phyloP scores from a whole-genome alignment of 2,113 vertebrate genomes.

The Lepisosteus osseus region DNA sequence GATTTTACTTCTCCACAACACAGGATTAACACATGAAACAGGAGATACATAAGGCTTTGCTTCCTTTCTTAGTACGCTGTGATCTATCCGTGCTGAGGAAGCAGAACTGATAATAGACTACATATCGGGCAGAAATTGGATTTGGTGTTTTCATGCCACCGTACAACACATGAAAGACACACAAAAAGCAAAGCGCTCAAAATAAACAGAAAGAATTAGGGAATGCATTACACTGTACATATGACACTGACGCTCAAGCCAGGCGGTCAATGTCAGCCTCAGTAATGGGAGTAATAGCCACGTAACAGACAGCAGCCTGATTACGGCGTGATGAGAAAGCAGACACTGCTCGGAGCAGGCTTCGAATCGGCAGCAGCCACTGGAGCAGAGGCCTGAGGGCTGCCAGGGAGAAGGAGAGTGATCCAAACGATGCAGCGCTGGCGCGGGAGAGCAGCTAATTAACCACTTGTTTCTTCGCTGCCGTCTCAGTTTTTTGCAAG shows the following conservation, averaged over 20 bases:
- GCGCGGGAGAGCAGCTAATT: too few relatives aligned
- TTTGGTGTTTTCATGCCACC: neutral
- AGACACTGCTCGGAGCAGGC: neutral
- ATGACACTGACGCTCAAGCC: neutral
- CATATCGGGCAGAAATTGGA: too few relatives aligned
- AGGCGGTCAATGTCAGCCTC: constrained; percentile 15
- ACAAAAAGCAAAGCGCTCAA: neutral
- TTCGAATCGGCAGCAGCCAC: neutral
- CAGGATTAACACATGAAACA: neutral
- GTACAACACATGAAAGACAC: neutral
- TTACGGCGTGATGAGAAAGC: neutral
- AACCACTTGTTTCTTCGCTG: too few relatives aligned
- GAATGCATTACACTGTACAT: neutral
- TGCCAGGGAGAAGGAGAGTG: too few relatives aligned
- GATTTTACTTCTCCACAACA: neutral
- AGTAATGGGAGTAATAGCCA: constrained; percentile 9
- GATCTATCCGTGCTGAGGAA: neutral
- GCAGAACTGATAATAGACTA: neutral
- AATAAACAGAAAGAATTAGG: neutral
- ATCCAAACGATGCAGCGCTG: too few relatives aligned
- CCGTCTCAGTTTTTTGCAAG: too few relatives aligned
- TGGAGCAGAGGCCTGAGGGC: neutral
- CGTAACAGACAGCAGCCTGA: neutral
- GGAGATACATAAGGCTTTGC: neutral
- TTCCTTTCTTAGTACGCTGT: neutral